Base-by-base conservation (phyloP, 2,797 vertebrate genomes). In the Heterohyrax brucei region DNA sequence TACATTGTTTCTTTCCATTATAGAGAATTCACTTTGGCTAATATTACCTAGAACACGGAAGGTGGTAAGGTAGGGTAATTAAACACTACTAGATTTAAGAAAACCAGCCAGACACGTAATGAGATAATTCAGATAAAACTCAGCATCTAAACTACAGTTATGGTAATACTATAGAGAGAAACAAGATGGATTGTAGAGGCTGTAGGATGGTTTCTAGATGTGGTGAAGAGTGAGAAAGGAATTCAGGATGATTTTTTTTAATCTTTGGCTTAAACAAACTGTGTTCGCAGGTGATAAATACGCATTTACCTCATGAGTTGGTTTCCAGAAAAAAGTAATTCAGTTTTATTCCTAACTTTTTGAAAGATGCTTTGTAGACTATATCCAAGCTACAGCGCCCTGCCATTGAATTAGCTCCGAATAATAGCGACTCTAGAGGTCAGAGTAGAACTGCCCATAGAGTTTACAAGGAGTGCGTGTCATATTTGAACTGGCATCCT, bases 321-420 rank as follows among this genome's bases (percentile, higher is more conserved):
- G 33, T 66, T 95, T 80, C 62, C 26, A 78, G 82, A 81, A 53
- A 66, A 94, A 91, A 85, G 16, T 61, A 59, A 78, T 0, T 22
- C 2, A 80, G 53, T 76, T 44, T 72, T 56, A 76, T 39, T 83
- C 10, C 92, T 75, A 80, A 77, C 64, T 72, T 82, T 72, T 48
- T 24, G 87, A 53, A 91, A 90, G 70, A 53, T 59, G 10, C 24
- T 93, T 64, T 56, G 91, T 14, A 75, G 12, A 89, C 28, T 88
- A 4, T 44, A 33, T 77, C 89, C 9, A 44, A 94, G 50, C 48
- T 89, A 39, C 39, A 39, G 39, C 39, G 2, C 39, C 2, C 39
- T 39, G 39, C 39, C 39, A 39, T 3, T 39, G 39, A 39, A 39
- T 39, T 39, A 39, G 39, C 39, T 39, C 39, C 39, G 39, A 39